Percentiles rank a stretch among this genome's conserved stretches.
Conservation (phyloP, 1,140 invertebrate genomes). For the Hyposmocoma kahamanoa region DNA sequence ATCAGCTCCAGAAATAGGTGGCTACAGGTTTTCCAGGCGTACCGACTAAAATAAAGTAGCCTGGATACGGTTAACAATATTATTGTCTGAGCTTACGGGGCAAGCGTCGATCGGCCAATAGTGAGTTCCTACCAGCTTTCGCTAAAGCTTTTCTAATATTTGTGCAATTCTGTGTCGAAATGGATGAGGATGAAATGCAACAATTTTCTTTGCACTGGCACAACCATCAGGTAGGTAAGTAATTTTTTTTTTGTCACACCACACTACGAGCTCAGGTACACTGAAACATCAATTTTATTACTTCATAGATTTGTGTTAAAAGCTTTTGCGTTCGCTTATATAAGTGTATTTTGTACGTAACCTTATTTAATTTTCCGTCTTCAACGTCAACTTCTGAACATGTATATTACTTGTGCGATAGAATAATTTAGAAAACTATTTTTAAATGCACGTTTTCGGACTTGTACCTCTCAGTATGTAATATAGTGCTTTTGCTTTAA, state of each 20-base stretch:
- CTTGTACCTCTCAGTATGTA: too few species aligned
- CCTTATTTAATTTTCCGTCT: too few species aligned
- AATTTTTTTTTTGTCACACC: constrained; percentile 38
- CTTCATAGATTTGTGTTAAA: background rate
- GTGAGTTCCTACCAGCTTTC: constrained; percentile 24
- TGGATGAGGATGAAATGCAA: constrained; percentile 76
- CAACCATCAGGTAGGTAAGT: constrained; percentile 81
- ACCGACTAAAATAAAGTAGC: constrained; percentile 73
- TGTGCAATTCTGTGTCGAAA: constrained; percentile 40
- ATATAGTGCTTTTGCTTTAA: too few species aligned
- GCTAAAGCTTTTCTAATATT: constrained; percentile 25
- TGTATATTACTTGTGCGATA: too few species aligned
- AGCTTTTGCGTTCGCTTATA: background rate
- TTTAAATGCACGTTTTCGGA: too few species aligned
- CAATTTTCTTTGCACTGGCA: constrained; percentile 88
- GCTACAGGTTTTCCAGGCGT: constrained; percentile 74
- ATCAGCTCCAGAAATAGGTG: constrained; percentile 75
- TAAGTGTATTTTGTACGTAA: too few species aligned
- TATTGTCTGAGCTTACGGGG: constrained; percentile 53
- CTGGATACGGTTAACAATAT: constrained; percentile 73
- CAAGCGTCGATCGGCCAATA: constrained; percentile 17
- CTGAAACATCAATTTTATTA: constrained; percentile 2
- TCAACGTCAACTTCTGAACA: too few species aligned
- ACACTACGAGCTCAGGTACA: constrained; percentile 24
- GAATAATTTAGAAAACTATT: too few species aligned